phyloP scores from a whole-genome alignment of 2,113 vertebrate genomes.

The Collichthys lucidus region DNA sequence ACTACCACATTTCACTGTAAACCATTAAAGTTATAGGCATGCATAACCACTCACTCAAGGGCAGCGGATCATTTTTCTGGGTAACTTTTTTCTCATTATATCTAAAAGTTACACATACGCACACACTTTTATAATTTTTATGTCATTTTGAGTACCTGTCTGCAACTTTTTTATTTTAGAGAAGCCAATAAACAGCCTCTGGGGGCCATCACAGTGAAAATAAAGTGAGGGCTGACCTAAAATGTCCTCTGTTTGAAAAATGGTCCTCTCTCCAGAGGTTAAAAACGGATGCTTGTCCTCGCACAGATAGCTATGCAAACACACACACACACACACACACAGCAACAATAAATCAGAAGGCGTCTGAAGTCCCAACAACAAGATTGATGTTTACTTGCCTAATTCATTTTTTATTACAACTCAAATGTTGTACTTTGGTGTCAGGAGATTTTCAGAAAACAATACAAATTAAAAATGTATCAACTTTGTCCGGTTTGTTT shows the following conservation, averaged over 20 bases:
- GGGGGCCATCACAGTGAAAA: not conserved
- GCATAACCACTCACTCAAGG: not conserved
- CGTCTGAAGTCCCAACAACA: constrained; percentile 10
- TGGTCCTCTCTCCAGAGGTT: not conserved
- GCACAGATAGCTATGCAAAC: not conserved
- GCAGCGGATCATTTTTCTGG: not conserved
- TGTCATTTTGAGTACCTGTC: not conserved
- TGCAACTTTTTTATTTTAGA: not conserved
- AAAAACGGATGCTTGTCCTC: not conserved
- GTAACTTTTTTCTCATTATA: not conserved
- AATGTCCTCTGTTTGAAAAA: not conserved
- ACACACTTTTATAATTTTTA: not conserved
- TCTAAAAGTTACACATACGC: not conserved
- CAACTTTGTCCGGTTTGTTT: not conserved
- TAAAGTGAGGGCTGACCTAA: not conserved
- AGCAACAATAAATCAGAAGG: constrained; percentile 18
- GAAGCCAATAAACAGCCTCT: not conserved
- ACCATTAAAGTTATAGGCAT: not conserved
- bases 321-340: not conserved
- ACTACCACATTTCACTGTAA: not conserved
- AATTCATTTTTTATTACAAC: constrained; percentile 46
- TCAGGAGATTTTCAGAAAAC: not conserved
- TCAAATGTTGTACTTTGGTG: constrained; percentile 10
- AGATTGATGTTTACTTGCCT: constrained; percentile 24
- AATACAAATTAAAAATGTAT: not conserved